These are phyloP conservation scores for Ageneiosus marmoratus DNA, from an alignment of 2,113 vertebrate genomes.

Conservation along the genomic window DNA sequence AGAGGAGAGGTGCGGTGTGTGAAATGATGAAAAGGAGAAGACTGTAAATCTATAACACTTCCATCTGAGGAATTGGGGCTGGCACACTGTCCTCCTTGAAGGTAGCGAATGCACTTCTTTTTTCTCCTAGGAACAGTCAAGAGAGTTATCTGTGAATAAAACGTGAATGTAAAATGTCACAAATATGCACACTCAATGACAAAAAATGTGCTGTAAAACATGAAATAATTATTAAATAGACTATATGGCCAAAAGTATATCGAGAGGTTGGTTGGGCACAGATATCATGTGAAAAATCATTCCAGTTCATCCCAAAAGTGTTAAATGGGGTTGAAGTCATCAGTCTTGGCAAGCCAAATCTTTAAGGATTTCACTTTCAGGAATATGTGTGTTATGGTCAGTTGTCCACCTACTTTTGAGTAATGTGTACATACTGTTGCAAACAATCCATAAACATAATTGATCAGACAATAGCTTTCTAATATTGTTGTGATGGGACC, in stretches of 20 bases:
- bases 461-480: not conserved
- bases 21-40: constrained; percentile 71
- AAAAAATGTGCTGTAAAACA: constrained; percentile 3
- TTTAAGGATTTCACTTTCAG: no score
- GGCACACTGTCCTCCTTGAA: constrained; percentile 93
- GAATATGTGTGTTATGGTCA: not conserved
- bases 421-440: not conserved
- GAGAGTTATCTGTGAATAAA: constrained; percentile 93
- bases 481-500: not conserved
- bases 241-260: not conserved
- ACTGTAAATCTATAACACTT: constrained; percentile 94
- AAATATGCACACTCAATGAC: constrained; percentile 52
- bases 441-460: not conserved
- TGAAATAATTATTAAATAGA: not conserved
- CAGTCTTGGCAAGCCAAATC: no score
- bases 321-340: not conserved
- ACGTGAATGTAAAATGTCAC: constrained; percentile 80
- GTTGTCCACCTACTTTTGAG: not conserved
- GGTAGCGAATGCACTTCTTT: constrained; percentile 99
- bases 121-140: constrained; percentile 98
- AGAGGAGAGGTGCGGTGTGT: constrained; percentile 67
- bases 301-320: not conserved
- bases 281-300: not conserved
- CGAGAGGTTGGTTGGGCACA: not conserved
- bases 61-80: constrained; percentile 98